These are phyloP conservation scores for Drosophila auraria DNA, from an alignment of 1,140 invertebrate genomes.

Conservation along the genomic window DNA sequence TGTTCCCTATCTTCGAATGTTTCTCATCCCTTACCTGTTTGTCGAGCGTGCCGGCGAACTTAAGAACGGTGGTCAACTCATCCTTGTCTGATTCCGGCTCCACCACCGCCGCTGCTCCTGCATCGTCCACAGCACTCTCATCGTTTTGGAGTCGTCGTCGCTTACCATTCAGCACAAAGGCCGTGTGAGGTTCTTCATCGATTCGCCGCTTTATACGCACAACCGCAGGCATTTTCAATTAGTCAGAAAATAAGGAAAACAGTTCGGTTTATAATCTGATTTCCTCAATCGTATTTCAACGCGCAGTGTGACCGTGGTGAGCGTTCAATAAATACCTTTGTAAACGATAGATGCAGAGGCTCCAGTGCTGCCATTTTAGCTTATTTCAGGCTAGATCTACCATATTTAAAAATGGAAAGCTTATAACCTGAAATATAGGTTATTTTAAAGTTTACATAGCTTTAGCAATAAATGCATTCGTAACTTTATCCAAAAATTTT, in stretches of 20 bases:
- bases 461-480: no score
- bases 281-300: conserved; percentile 13
- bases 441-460: no score
- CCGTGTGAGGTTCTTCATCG: conserved; percentile 86
- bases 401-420: no score
- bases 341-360: background rate
- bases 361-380: no score
- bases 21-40: conserved; percentile 63
- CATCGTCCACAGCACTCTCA: conserved; percentile 22
- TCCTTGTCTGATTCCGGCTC: conserved; percentile 46
- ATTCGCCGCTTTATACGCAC: conserved; percentile 87
- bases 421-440: no score
- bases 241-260: conserved; percentile 5
- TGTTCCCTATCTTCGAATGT: background rate
- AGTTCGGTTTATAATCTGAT: conserved; percentile 8
- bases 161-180: conserved; percentile 87
- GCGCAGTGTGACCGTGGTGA: conserved; percentile 20
- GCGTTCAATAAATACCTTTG: conserved; percentile 6
- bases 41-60: conserved; percentile 87
- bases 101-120: conserved; percentile 6
- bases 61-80: conserved; percentile 85
- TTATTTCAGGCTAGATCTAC: no score
- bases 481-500: no score
- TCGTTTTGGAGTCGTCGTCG: conserved; percentile 84
- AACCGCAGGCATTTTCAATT: conserved; percentile 86